These are phyloP conservation scores for Thalassaphorura encarpata DNA, from an alignment of 1,140 invertebrate genomes.

Conservation along the genomic window DNA sequence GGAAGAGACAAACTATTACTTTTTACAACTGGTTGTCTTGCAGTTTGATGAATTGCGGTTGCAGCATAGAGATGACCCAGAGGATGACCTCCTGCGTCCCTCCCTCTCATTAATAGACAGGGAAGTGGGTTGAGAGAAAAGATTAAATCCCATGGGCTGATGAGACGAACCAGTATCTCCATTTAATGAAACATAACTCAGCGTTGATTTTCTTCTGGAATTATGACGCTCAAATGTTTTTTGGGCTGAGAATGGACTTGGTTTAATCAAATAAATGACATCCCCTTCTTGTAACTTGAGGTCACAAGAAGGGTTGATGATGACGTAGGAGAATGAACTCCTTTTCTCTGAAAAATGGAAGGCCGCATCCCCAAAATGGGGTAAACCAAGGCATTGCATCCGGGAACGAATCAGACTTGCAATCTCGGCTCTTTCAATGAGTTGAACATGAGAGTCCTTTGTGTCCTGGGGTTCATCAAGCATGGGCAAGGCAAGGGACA, in stretches of 20 bases:
- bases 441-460: slow-evolving; percentile 48
- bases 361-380: slow-evolving; percentile 39
- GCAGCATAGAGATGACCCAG: slow-evolving; percentile 47
- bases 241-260: slow-evolving; percentile 83
- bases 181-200: slow-evolving; percentile 54
- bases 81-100: slow-evolving; percentile 35
- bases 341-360: slow-evolving; percentile 69
- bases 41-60: slow-evolving; percentile 14
- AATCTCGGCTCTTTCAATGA: slow-evolving; percentile 90
- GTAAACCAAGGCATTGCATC: slow-evolving; percentile 86
- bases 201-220: slow-evolving; percentile 75
- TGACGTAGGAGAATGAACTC: slow-evolving; percentile 90
- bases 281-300: slow-evolving; percentile 68
- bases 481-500: slow-evolving; percentile 22
- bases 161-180: slow-evolving; percentile 35
- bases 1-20: slow-evolving; percentile 77
- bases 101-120: slow-evolving; percentile 39
- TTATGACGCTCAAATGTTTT: slow-evolving; percentile 88
- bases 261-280: slow-evolving; percentile 38
- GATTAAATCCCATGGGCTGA: slow-evolving; percentile 26
- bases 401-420: slow-evolving; percentile 84
- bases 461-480: slow-evolving; percentile 7
- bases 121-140: slow-evolving; percentile 19
- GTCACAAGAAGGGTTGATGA: slow-evolving; percentile 97
- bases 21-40: slow-evolving; percentile 41